Evolutionary conservation across 2,888 invertebrate genomes (phyloP).

Genomic region (Trilocha varians): DNA sequence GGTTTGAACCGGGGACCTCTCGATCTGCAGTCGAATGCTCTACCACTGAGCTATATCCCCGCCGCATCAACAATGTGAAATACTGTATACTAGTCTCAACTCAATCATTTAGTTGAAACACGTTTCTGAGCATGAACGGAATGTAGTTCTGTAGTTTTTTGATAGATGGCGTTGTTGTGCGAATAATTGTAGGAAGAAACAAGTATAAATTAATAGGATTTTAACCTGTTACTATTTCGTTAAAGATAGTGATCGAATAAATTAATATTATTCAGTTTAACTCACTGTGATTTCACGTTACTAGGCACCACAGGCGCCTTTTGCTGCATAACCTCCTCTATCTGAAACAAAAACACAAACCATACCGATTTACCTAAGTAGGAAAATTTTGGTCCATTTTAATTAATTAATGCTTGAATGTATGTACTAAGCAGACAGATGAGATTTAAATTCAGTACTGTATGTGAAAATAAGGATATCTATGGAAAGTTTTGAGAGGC

Average conservation of each 20-base stretch:
- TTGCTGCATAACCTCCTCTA: constrained; percentile 71
- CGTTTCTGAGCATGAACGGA: no score
- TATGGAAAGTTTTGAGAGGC: no score
- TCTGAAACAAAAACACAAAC: constrained; percentile 35
- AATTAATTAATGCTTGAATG: no score
- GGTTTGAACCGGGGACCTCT: constrained; percentile 73
- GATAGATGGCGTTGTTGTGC: constrained; percentile 40
- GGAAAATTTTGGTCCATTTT: no score
- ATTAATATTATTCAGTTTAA: constrained; percentile 10
- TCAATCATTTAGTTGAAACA: no score
- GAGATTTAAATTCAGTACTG: no score
- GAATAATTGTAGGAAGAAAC: background rate
- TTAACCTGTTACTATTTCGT: no score
- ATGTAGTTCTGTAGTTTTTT: constrained; percentile 3
- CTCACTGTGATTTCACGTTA: constrained; percentile 51
- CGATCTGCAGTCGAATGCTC: constrained; percentile 72
- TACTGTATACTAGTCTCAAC: constrained; percentile 11
- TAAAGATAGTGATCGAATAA: no score
- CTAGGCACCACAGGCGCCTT: constrained; percentile 65
- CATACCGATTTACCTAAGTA: no score
- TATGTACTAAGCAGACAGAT: no score
- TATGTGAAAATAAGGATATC: no score
- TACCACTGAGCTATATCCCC: constrained; percentile 73
- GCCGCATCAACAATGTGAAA: constrained; percentile 13
- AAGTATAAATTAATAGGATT: background rate